Conservation (phyloP, 2,888 invertebrate species). For the Sminthurides aquaticus region DNA sequence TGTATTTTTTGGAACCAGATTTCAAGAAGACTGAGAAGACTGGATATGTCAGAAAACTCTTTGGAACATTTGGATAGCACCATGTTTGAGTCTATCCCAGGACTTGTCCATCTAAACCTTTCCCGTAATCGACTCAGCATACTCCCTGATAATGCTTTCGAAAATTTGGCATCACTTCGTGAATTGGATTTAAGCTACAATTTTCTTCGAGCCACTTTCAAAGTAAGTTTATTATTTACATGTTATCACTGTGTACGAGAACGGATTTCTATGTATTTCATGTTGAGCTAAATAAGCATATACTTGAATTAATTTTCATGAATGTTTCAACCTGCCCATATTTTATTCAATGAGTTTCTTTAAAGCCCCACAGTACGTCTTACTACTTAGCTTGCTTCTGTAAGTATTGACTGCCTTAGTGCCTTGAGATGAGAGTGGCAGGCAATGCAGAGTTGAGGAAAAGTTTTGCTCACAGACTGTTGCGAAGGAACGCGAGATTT, state of each 20-base stretch:
- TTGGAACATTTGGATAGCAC: conserved; percentile 81
- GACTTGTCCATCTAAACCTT: conserved; percentile 67
- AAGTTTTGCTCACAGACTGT: too few species aligned
- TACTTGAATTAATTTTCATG: neutral
- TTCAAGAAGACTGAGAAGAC: conserved; percentile 44
- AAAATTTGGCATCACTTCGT: conserved; percentile 67
- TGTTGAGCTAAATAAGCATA: neutral
- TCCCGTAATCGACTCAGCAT: conserved; percentile 74
- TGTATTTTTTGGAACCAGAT: conserved; percentile 25
- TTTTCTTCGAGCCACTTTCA: conserved; percentile 72
- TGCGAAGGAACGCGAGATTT: too few species aligned
- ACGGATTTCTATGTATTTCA: neutral
- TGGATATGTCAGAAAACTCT: conserved; percentile 70
- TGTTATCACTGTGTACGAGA: neutral
- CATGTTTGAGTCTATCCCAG: conserved; percentile 75
- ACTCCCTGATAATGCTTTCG: conserved; percentile 80
- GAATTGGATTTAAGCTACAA: conserved; percentile 70
- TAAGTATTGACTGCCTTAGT: too few species aligned
- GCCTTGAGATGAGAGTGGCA: too few species aligned
- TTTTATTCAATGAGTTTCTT: neutral
- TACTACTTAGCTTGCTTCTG: too few species aligned
- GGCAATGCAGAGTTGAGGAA: too few species aligned
- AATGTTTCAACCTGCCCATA: neutral
- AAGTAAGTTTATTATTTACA: conserved; percentile 45
- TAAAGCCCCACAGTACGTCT: neutral